phyloP scores from a whole-genome alignment of 2,797 vertebrate genomes.

The Aplochiton taeniatus region DNA sequence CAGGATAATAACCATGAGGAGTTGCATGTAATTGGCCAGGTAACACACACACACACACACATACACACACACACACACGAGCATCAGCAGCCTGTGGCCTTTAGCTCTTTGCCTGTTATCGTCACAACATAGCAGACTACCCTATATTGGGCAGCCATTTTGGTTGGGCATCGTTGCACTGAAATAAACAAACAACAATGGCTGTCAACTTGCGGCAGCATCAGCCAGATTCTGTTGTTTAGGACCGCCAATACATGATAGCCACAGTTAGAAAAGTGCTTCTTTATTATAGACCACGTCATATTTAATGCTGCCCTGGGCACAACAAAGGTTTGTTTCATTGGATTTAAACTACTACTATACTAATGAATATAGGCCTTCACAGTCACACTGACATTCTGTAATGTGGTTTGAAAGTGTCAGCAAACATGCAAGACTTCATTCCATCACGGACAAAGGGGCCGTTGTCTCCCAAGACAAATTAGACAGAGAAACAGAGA shows the following conservation, averaged over 20 bases:
- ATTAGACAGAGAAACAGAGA: neutral
- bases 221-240: too few relatives aligned
- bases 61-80: neutral
- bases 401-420: slow-evolving; percentile 9
- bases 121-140: slow-evolving; percentile 10
- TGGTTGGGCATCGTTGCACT: neutral
- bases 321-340: too few relatives aligned
- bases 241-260: too few relatives aligned
- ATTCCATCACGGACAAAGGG: slow-evolving; percentile 42
- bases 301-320: too few relatives aligned
- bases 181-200: neutral
- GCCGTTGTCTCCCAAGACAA: slow-evolving; percentile 21
- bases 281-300: too few relatives aligned
- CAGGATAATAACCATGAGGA: too few relatives aligned
- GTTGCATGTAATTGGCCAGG: too few relatives aligned
- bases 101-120: slow-evolving; percentile 7
- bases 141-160: slow-evolving; percentile 3
- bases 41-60: neutral
- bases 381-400: neutral
- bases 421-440: slow-evolving; percentile 27
- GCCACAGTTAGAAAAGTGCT: too few relatives aligned
- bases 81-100: neutral
- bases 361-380: neutral
- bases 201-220: too few relatives aligned
- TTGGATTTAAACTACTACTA: too few relatives aligned